phyloP scores from a whole-genome alignment of 2,113 vertebrate genomes.

The Epinephelus moara region DNA sequence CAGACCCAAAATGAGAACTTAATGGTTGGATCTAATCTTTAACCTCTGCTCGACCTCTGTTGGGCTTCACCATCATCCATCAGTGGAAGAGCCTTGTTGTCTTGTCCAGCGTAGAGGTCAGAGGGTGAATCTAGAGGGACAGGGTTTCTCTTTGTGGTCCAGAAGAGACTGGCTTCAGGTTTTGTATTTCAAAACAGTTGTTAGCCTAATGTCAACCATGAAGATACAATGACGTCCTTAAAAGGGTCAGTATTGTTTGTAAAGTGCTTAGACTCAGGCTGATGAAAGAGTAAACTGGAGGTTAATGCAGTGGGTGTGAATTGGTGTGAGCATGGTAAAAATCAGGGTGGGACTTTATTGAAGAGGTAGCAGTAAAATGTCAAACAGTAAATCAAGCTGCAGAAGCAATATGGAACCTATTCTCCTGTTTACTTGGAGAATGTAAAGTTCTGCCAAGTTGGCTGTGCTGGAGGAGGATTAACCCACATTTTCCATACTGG shows the following conservation, averaged over 20 bases:
- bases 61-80: slow-evolving; percentile 26
- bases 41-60: background rate
- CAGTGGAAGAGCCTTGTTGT: background rate
- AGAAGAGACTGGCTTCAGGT: background rate
- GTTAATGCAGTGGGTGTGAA: slow-evolving; percentile 33
- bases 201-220: background rate
- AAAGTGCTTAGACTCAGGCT: background rate
- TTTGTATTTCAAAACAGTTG: slow-evolving; percentile 10
- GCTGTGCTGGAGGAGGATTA: slow-evolving; percentile 70
- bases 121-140: background rate
- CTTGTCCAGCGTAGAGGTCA: slow-evolving; percentile 1
- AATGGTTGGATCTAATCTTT: background rate
- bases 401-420: slow-evolving; percentile 76
- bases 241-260: background rate
- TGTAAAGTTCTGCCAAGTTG: slow-evolving; percentile 77
- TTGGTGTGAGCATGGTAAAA: slow-evolving; percentile 35
- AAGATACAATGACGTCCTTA: background rate
- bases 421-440: slow-evolving; percentile 79
- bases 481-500: slow-evolving; percentile 83
- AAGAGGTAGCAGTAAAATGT: slow-evolving; percentile 65
- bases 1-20: background rate
- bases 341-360: slow-evolving; percentile 64
- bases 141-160: background rate
- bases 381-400: slow-evolving; percentile 63
- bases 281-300: background rate